Evolutionary conservation across 2,888 invertebrate species (phyloP).

Genomic region (Spodoptera exigua): DNA sequence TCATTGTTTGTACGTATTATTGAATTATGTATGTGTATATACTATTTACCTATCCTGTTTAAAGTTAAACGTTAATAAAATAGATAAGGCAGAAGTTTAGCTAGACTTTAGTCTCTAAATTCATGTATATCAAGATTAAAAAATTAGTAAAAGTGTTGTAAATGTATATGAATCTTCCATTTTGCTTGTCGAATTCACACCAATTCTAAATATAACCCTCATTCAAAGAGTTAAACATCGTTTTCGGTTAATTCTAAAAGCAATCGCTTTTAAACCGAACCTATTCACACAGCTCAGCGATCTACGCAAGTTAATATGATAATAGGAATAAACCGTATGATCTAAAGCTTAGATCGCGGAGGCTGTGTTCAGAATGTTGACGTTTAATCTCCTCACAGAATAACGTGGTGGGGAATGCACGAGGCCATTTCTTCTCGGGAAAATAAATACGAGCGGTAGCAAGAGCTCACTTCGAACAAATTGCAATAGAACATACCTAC

Average conservation of each 20-base stretch:
- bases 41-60: no score
- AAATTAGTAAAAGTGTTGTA: no score
- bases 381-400: slow-evolving; percentile 67
- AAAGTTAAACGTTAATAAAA: no score
- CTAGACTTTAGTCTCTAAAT: no score
- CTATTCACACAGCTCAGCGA: slow-evolving; percentile 19
- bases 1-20: neutral
- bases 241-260: slow-evolving; percentile 15
- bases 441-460: slow-evolving; percentile 69
- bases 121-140: no score
- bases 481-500: slow-evolving; percentile 59
- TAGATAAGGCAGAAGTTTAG: no score
- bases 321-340: slow-evolving; percentile 50
- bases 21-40: slow-evolving; percentile 5
- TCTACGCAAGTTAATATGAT: slow-evolving; percentile 53
- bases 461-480: slow-evolving; percentile 72
- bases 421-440: slow-evolving; percentile 64
- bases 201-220: neutral
- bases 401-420: slow-evolving; percentile 62
- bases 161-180: no score
- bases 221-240: slow-evolving; percentile 18
- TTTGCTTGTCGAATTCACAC: no score
- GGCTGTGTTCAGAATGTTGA: slow-evolving; percentile 60
- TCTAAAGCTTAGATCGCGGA: slow-evolving; percentile 47
- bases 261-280: slow-evolving; percentile 32